Evolutionary conservation across 2,888 invertebrate genomes (phyloP), one percentile per base, ranked within the genome.

Genomic region (Pilophorus perplexus): DNA sequence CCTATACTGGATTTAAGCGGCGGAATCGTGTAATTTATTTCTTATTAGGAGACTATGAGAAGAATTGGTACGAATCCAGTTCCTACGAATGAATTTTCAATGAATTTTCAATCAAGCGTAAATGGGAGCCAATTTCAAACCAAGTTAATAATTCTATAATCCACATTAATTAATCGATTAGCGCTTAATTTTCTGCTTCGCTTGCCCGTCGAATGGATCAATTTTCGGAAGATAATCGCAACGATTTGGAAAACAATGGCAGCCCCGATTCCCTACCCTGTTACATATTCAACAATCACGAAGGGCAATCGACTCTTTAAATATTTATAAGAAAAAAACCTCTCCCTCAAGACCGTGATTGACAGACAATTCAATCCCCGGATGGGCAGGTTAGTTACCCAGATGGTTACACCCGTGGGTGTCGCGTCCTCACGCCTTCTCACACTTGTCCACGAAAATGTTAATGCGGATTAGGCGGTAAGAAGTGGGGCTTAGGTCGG

Each of bases 231-330:
- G 28, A 55, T 55, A 38, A 55, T 55, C 22, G 38, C n/a, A 55
- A n/a, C 55, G 37, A 20, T 2, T 55, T 14, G n/a, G 55, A 55
- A 55, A 55, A 55, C 55, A 55, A 55, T 55, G 20, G 55, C 23
- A 22, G 20, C 55, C 38, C 22, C 37, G 38, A 18, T 18, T 20
- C 54, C 10, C 3, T 10, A 3, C 18, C 28, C 52, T 55, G n/a
- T 14, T 55, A 55, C 55, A 55, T 55, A 55, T 55, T 37, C 55
- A 55, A 22, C 55, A 55, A 37, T 38, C 37, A 22, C 55, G 38
- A 20, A 33, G 37, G 18, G 37, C 23, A 38, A 55, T 37, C 14
- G 55, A 38, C 22, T n/a, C 37, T 33, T 38, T 55, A 55, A 37
- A 55, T 55, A 55, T 55, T 55, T 55, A 55, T 55, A 55, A 37